phyloP scores from a whole-genome alignment of 2,113 vertebrate genomes.

The Toxotes chatareus region DNA sequence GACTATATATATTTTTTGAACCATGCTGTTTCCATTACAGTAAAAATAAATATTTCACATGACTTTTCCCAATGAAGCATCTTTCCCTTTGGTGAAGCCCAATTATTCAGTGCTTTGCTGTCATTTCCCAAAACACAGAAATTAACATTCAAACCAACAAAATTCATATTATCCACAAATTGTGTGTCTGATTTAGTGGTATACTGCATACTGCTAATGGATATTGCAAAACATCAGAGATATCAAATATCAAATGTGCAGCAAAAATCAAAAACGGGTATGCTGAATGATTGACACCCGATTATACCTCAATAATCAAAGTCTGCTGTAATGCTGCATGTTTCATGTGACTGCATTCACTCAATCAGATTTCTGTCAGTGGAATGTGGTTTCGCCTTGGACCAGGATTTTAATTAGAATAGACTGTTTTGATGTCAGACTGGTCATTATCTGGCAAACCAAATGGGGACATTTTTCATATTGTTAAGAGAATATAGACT shows the following conservation, averaged over 20 bases:
- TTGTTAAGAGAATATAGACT: slow-evolving; percentile 31
- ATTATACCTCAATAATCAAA: slow-evolving; percentile 72
- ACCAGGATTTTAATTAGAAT: slow-evolving; percentile 76
- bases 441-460: slow-evolving; percentile 69
- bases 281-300: slow-evolving; percentile 54
- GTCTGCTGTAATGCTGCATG: slow-evolving; percentile 50
- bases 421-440: slow-evolving; percentile 73
- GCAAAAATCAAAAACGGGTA: slow-evolving; percentile 42
- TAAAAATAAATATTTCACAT: slow-evolving; percentile 8
- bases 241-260: slow-evolving; percentile 51
- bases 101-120: background rate
- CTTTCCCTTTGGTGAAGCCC: background rate
- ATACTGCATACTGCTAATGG: slow-evolving; percentile 1
- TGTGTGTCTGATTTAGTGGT: background rate
- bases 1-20: background rate
- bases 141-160: background rate
- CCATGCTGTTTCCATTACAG: background rate
- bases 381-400: slow-evolving; percentile 70
- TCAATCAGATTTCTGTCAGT: slow-evolving; percentile 73
- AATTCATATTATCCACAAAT: background rate
- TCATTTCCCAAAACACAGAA: background rate
- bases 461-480: slow-evolving; percentile 60
- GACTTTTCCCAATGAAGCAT: background rate
- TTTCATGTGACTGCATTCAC: slow-evolving; percentile 61
- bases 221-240: slow-evolving; percentile 40